Percentiles rank a stretch among this genome's conserved stretches.
Conservation (phyloP, 1,140 invertebrate genomes). For the Stegodyphus mimosarum region DNA sequence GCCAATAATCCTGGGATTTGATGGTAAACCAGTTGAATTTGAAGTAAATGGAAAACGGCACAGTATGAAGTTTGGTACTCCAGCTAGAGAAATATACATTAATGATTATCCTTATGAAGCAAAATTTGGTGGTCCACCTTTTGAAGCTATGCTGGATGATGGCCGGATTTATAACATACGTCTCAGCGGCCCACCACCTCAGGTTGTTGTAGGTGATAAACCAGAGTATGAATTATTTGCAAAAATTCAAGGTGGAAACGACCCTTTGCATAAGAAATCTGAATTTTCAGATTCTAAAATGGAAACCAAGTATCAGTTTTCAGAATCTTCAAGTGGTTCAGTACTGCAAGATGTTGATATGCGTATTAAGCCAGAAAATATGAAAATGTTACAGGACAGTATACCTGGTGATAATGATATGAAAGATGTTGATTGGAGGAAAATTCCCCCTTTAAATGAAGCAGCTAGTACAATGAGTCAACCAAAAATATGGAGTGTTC, state of each 20-base stretch:
- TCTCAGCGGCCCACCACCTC: constrained; percentile 82
- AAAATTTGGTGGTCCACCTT: constrained; percentile 92
- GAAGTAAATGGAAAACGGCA: constrained; percentile 70
- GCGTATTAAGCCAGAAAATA: constrained; percentile 22
- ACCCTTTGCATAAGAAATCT: background rate
- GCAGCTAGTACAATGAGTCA: background rate
- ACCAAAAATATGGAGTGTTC: background rate
- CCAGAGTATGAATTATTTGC: constrained; percentile 55
- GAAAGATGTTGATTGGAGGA: constrained; percentile 49
- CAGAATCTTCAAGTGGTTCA: background rate
- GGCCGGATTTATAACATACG: constrained; percentile 85
- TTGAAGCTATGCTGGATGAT: constrained; percentile 81
- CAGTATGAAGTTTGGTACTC: constrained; percentile 87
- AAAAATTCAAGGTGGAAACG: background rate
- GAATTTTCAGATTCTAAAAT: background rate
- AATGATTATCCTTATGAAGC: constrained; percentile 88
- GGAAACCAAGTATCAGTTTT: background rate
- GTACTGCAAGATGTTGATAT: constrained; percentile 52
- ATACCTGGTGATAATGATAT: background rate
- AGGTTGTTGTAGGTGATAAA: constrained; percentile 72
- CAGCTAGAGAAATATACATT: constrained; percentile 89
- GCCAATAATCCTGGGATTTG: constrained; percentile 52
- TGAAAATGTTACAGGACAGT: background rate
- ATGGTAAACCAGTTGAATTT: constrained; percentile 67
- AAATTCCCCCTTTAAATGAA: background rate